Conservation (phyloP, 2,113 vertebrate genomes). For the Neogale vison region DNA sequence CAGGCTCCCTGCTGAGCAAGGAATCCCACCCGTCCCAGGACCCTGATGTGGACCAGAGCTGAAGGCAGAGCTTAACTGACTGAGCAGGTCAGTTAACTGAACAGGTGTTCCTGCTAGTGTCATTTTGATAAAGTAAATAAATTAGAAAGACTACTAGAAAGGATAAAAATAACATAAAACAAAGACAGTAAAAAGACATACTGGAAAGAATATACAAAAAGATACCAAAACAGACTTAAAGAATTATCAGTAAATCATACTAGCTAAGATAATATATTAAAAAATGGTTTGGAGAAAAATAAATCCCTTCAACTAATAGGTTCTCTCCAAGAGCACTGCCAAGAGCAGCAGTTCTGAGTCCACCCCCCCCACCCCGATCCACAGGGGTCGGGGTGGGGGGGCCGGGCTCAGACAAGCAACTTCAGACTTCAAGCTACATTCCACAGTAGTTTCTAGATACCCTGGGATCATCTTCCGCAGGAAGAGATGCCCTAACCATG, state of each 20-base stretch:
- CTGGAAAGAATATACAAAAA: neutral
- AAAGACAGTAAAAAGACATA: neutral
- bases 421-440: neutral
- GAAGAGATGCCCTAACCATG: neutral
- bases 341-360: neutral
- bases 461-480: neutral
- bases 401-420: neutral
- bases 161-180: neutral
- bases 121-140: neutral
- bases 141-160: neutral
- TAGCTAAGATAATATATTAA: neutral
- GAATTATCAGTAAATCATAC: neutral
- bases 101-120: neutral
- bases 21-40: no score
- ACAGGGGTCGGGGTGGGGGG: neutral
- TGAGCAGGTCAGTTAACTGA: neutral
- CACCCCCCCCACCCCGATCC: no score
- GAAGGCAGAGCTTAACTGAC: neutral
- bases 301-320: neutral
- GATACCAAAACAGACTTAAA: neutral
- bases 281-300: neutral
- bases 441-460: neutral
- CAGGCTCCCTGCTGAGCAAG: neutral
- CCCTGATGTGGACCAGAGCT: neutral
- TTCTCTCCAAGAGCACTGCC: neutral